A percentile compares a stretch with the other conserved stretches of the same genome.
These are phyloP conservation scores for Hydrozoanthus tunicans DNA, from an alignment of 64 coral and sea anemone species.

Conservation along the genomic window DNA sequence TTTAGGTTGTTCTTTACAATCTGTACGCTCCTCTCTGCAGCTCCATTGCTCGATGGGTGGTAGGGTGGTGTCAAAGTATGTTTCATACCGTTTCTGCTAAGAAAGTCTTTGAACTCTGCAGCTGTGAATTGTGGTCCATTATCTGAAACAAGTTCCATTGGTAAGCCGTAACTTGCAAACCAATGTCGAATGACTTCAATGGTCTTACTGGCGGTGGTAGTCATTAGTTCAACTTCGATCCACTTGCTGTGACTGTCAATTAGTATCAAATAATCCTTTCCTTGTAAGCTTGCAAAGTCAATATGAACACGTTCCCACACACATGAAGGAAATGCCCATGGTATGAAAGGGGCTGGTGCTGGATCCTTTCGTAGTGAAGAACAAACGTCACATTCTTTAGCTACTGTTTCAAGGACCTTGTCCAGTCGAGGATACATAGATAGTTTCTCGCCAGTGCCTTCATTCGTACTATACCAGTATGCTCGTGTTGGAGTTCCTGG, in stretches of 20 bases:
- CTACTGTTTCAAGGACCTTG: not conserved
- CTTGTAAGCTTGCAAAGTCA: conserved; percentile 11
- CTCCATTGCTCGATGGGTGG: no score
- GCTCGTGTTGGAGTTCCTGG: not conserved
- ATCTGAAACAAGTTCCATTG: conserved; percentile 1
- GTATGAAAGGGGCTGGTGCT: not conserved
- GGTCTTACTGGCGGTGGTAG: conserved; percentile 27
- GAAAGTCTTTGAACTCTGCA: not conserved
- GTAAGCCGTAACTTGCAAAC: no score
- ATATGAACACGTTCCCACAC: conserved; percentile 33
- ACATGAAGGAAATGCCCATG: not conserved
- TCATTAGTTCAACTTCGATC: conserved; percentile 37
- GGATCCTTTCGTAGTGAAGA: conserved; percentile 9
- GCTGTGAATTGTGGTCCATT: conserved; percentile 8
- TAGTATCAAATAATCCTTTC: conserved; percentile 1
- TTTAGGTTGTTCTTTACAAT: no score
- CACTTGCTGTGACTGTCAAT: not conserved
- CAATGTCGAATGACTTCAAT: no score
- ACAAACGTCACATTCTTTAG: conserved; percentile 17
- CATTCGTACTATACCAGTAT: not conserved
- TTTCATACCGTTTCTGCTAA: not conserved
- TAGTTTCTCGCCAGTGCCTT: not conserved
- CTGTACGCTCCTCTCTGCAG: no score
- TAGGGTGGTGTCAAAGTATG: not conserved
- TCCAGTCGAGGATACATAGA: not conserved